A percentile compares a stretch with the other conserved stretches of the same genome.
Conservation (phyloP, 2,113 vertebrate genomes). For the Sorex araneus region DNA sequence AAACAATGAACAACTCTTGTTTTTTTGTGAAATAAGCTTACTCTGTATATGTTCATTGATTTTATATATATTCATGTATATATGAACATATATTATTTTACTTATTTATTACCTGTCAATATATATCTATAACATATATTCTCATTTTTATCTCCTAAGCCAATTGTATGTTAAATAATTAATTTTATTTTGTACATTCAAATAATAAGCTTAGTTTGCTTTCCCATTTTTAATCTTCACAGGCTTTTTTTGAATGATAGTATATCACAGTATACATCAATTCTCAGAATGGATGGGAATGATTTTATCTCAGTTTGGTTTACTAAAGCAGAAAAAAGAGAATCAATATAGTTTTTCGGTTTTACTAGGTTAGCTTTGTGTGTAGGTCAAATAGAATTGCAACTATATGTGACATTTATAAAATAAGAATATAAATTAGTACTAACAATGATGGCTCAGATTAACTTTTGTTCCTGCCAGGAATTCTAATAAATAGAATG, state of each 20-base stretch:
- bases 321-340: background rate
- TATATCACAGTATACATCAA: background rate
- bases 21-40: too few species aligned
- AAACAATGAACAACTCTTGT: background rate
- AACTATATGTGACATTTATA: background rate
- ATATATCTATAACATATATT: background rate
- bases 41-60: too few species aligned
- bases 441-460: background rate
- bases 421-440: constrained; percentile 35
- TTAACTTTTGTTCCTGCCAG: background rate
- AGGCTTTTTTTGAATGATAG: constrained; percentile 7
- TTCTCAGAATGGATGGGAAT: background rate
- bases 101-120: background rate
- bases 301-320: background rate
- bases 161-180: background rate
- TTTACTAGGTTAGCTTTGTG: background rate
- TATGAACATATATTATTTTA: too few species aligned
- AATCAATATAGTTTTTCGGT: background rate
- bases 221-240: background rate
- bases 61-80: too few species aligned
- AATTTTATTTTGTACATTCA: background rate
- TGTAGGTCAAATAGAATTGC: background rate
- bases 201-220: background rate
- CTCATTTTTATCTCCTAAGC: background rate
- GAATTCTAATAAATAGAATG: background rate